A percentile compares a stretch with the other conserved stretches of the same genome.
Evolutionary conservation across 2,888 invertebrate genomes (phyloP).

Genomic region (Buathra laborator): DNA sequence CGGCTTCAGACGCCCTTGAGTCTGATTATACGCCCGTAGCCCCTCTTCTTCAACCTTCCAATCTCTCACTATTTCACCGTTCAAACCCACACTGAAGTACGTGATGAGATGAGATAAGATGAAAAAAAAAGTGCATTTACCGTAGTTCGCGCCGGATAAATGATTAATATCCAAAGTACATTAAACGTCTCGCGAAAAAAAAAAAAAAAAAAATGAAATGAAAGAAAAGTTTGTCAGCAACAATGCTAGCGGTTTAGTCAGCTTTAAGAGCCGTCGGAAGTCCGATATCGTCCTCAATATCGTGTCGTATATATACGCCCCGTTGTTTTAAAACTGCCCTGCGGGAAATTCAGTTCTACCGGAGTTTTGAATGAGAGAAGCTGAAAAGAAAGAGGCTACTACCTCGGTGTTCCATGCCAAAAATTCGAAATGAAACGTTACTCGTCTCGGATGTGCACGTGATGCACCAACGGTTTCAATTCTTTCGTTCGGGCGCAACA

Average conservation of each 20-base stretch:
- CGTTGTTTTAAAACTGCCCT: slow-evolving; percentile 12
- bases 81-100: neutral
- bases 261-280: slow-evolving; percentile 5
- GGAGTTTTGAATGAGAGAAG: neutral
- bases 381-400: slow-evolving; percentile 36
- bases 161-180: neutral
- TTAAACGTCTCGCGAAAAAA: neutral
- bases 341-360: slow-evolving; percentile 5
- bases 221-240: neutral
- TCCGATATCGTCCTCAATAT: neutral
- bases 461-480: neutral
- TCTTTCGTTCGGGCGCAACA: neutral
- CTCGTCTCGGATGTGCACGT: neutral
- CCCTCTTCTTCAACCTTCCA: slow-evolving; percentile 51
- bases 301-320: neutral
- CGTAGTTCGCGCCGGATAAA: neutral
- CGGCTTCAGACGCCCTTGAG: slow-evolving; percentile 82
- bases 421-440: slow-evolving; percentile 75
- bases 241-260: neutral
- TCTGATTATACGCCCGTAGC: slow-evolving; percentile 80
- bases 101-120: slow-evolving; percentile 5
- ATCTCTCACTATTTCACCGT: slow-evolving; percentile 17
- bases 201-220: neutral
- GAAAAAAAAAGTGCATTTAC: neutral
- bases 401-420: slow-evolving; percentile 68